phyloP scores from a whole-genome alignment of 2,888 invertebrate genomes.

The Archips crataeganus region DNA sequence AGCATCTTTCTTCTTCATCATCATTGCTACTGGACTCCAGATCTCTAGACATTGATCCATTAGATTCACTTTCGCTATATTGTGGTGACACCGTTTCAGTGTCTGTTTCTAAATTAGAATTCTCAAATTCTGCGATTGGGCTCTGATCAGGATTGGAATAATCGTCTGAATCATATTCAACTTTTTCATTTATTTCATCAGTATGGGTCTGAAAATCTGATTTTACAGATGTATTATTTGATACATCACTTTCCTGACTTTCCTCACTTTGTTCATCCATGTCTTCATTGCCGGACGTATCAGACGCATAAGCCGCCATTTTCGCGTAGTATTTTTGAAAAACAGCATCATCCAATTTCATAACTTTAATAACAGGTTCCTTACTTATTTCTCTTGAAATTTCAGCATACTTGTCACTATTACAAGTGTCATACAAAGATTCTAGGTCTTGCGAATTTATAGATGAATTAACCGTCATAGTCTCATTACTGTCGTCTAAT shows the following conservation, averaged over 20 bases:
- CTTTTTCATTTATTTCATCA: conserved; percentile 27
- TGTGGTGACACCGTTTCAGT: conserved; percentile 47
- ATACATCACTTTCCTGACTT: conserved; percentile 4
- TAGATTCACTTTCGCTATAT: conserved; percentile 41
- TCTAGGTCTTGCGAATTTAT: conserved; percentile 49
- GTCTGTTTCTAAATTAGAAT: conserved; percentile 41
- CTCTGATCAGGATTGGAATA: conserved; percentile 46
- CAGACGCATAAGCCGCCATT: conserved; percentile 45
- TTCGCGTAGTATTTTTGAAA: conserved; percentile 63
- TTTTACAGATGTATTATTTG: background rate
- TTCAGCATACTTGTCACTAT: conserved; percentile 57
- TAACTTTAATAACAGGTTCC: conserved; percentile 60
- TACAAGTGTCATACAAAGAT: conserved; percentile 74
- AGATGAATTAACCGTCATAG: conserved; percentile 20
- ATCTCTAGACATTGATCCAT: conserved; percentile 16
- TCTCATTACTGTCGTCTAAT: background rate
- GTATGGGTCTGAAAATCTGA: background rate
- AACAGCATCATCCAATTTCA: conserved; percentile 64
- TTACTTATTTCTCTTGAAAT: conserved; percentile 44
- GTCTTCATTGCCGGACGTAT: conserved; percentile 17
- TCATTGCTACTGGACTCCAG: conserved; percentile 32
- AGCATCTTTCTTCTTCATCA: conserved; percentile 56
- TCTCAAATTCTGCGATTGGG: conserved; percentile 42
- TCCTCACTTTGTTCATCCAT: conserved; percentile 29
- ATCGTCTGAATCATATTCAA: conserved; percentile 43